Percentiles rank a stretch among this genome's conserved stretches.
These are phyloP conservation scores for Bothrops jararaca DNA, from an alignment of 2,113 vertebrate genomes.

Conservation along the genomic window DNA sequence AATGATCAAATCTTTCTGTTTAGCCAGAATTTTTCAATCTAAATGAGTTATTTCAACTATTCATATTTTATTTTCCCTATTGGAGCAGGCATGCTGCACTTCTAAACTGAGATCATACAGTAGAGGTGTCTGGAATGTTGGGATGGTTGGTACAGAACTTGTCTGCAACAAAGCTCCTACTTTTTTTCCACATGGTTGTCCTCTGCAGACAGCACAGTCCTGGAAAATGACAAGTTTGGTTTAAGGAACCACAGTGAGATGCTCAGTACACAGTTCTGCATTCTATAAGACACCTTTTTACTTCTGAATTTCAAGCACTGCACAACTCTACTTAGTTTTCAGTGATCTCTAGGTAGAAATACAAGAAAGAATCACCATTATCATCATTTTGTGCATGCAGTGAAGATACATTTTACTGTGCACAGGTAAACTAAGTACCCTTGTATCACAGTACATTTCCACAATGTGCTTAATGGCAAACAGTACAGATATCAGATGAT, in stretches of 20 bases:
- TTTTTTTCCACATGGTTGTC: background rate
- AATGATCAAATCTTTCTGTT: background rate
- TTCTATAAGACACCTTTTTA: background rate
- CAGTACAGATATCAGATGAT: background rate
- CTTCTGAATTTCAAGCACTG: background rate
- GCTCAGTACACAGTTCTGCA: background rate
- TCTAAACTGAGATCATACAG: background rate
- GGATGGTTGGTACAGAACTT: background rate
- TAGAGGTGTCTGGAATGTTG: background rate
- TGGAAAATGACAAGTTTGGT: background rate
- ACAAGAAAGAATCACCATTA: no score
- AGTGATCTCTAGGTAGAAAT: no score
- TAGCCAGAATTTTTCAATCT: background rate
- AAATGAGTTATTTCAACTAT: background rate
- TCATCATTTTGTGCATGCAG: background rate
- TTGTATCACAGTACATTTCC: background rate
- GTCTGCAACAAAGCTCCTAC: background rate
- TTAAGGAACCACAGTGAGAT: background rate
- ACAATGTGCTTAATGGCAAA: background rate
- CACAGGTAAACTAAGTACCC: background rate
- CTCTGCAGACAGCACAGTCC: background rate
- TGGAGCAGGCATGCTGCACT: background rate
- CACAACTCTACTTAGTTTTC: no score
- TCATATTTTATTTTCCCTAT: background rate
- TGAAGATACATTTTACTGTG: background rate